Percentiles rank a stretch among this genome's conserved stretches.
These are phyloP conservation scores for Dreissena polymorpha DNA, from an alignment of 1,140 invertebrate species.

Conservation along the genomic window DNA sequence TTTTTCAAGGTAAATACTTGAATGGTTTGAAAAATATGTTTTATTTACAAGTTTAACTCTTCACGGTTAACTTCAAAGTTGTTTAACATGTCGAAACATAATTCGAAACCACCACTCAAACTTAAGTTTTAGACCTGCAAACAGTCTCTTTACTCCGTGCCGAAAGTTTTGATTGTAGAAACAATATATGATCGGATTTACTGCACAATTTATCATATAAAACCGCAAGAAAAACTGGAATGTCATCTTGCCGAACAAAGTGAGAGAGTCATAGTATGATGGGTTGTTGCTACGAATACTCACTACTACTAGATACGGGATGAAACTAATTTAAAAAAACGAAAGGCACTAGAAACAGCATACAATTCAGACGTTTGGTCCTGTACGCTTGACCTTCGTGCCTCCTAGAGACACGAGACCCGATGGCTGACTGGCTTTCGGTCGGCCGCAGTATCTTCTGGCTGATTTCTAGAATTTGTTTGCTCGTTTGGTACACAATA, in stretches of 20 bases:
- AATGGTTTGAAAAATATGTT: no score
- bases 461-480: not conserved
- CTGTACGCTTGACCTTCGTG: slow-evolving; percentile 43
- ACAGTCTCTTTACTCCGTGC: slow-evolving; percentile 42
- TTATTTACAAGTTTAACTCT: no score
- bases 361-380: slow-evolving; percentile 49
- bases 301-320: slow-evolving; percentile 45
- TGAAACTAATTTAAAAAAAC: slow-evolving; percentile 54
- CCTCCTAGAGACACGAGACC: slow-evolving; percentile 21
- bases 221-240: slow-evolving; percentile 49
- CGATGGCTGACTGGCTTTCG: slow-evolving; percentile 24
- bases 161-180: slow-evolving; percentile 53
- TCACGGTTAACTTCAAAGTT: no score
- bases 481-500: not conserved
- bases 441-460: slow-evolving; percentile 8
- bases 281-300: slow-evolving; percentile 37
- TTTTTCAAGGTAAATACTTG: no score
- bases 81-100: no score
- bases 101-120: no score
- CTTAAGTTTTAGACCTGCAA: not conserved
- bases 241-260: slow-evolving; percentile 22
- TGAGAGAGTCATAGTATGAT: slow-evolving; percentile 6
- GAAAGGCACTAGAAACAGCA: slow-evolving; percentile 48
- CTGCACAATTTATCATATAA: slow-evolving; percentile 50
- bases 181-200: slow-evolving; percentile 53